These are phyloP conservation scores for Colletes collaris DNA, from an alignment of 2,888 invertebrate genomes.

Conservation along the genomic window DNA sequence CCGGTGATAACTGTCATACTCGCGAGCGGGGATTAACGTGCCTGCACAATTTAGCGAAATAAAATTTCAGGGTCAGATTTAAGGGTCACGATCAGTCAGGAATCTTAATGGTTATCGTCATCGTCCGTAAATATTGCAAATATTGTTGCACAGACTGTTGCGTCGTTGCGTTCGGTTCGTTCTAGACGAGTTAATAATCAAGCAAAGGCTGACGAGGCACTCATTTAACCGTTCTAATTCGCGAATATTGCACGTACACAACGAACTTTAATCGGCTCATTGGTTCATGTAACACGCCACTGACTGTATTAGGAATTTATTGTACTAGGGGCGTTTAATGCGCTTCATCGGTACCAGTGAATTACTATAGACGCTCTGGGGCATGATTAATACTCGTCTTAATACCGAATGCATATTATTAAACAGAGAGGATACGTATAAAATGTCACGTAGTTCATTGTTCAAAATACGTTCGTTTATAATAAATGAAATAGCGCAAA, in stretches of 20 bases:
- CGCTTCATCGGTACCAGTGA: conserved; percentile 38
- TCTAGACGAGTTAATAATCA: conserved; percentile 54
- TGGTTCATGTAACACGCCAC: conserved; percentile 57
- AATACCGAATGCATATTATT: conserved; percentile 2
- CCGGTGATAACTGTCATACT: conserved; percentile 45
- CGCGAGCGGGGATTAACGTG: conserved; percentile 34
- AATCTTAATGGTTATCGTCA: too few relatives aligned
- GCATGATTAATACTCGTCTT: conserved; percentile 41
- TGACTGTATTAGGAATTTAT: conserved; percentile 53
- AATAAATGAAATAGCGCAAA: too few relatives aligned
- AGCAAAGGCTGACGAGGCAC: conserved; percentile 49
- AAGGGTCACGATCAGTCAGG: too few relatives aligned
- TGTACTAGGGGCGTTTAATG: conserved; percentile 44
- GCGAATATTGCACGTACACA: conserved; percentile 52
- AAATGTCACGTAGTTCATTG: too few relatives aligned
- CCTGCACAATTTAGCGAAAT: conserved; percentile 28
- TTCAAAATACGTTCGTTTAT: too few relatives aligned
- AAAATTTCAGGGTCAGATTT: too few relatives aligned
- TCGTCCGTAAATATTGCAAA: background rate
- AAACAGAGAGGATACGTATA: too few relatives aligned
- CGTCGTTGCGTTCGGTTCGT: conserved; percentile 18
- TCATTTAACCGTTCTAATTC: conserved; percentile 59
- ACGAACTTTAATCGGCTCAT: conserved; percentile 55
- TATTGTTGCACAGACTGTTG: background rate
- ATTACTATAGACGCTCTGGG: conserved; percentile 42